Base-by-base conservation (phyloP, 2,797 vertebrate species). In the Sus cebifrons region DNA sequence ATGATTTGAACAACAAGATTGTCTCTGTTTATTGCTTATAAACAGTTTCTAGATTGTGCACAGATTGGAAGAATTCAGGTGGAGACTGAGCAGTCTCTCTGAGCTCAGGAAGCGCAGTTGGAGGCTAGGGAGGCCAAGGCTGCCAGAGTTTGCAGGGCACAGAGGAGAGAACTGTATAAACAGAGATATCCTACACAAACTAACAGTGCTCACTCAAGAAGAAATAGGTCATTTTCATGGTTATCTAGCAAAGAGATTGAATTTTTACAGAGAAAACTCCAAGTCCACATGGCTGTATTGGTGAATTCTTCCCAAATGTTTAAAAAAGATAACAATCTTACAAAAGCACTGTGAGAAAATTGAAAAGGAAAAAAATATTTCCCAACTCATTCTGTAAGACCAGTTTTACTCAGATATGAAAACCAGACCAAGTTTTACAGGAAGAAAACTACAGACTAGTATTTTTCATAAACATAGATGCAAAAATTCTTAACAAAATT, bases 241-340 rank as follows among this genome's bases (percentile, higher is more conserved):
- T 29, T 86, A 79, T 81, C 25, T 62, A 71, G 64, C 77, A 87
- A 90, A 67, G 21, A 96, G 54, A 77, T 15, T 62, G 4, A 87
- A 49, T 56, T 84, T 92, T 88, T 78, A 71, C n/a, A 75, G 32
- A 70, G 44, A 87, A 89, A 95, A 79, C 6, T 89, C 18, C n/a
- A 74, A 78, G 9, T 75, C 44, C 32, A 68, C 25, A 88, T 89
- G 27, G 13, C 23, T 86, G 12, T 60, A 20, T 23, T 77, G 56
- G 73, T 90, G 27, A 95, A 87, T 88, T 94, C 62, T 81, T 44
- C n/a, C 40, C 54, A 88, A 75, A 79, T 6, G 27, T 94, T 82
- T 81, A 83, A 52, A 68, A 36, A 85, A 94, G 71, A 71, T 44
- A 60, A 73, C 12, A 92, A 83, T 54, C 27, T 78, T 82, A 27